Evolutionary conservation across 2,113 vertebrate species (phyloP), one percentile per base, ranked within the genome.

Genomic region (Phylloscopus trochiloides): DNA sequence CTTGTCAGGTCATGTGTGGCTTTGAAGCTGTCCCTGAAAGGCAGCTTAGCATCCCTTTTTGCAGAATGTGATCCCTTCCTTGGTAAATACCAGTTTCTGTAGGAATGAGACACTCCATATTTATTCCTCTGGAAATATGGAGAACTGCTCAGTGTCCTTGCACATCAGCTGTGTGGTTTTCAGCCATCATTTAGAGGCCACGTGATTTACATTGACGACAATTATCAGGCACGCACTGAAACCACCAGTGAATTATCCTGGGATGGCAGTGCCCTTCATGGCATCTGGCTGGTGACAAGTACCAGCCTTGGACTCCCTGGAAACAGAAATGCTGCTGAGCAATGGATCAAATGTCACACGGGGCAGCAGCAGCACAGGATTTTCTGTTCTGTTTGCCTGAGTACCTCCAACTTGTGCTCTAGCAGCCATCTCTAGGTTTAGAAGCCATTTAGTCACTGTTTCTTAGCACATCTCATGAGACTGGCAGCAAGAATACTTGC

Each of bases 241-340:
- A 55, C 13, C 61, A 77, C 36, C 36, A 51, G 8, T 54, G 68
- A 71, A 15, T 91, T 70, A 14, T 26, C 28, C 7, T 43, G 72
- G 36, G 17, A 38, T 73, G 59, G 62, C 71, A 38, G 40, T 57
- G 34, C 31, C 22, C 74, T 87, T 85, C 21, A 3, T 43, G 66
- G 57, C 38, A 51, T 70, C 74, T 95, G 40, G 36, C 17, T 65
- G 45, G 14, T 57, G 51, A 51, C 0, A 5, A 54, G 52, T 40
- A 24, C 34, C 38, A 73, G 50, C 47, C 67, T 63, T 67, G 87
- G 42, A 55, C 42, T 86, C 54, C 28, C 14, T 90, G 73, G 80
- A 65, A 85, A 29, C 47, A 86, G 38, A 90, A 93, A 58, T 42
- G 54, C 86, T 73, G 63, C 73, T 54, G 83, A 77, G 34, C 51